These are phyloP conservation scores for Lepidonotus clava DNA, from an alignment of 2,888 invertebrate genomes.

Conservation along the genomic window DNA sequence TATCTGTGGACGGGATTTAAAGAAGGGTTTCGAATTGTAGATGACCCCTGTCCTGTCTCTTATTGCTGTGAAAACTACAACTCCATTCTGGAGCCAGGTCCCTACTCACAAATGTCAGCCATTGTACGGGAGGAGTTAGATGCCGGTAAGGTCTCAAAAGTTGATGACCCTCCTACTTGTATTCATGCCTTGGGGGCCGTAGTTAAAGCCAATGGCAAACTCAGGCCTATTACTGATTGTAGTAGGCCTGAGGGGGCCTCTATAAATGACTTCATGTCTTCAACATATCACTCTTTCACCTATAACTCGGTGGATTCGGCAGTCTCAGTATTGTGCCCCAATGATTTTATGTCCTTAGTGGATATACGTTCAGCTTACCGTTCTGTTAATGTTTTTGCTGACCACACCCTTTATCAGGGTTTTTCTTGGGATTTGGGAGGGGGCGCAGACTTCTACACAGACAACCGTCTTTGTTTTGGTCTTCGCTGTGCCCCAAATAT, in stretches of 20 bases:
- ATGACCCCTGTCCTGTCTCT: too few relatives aligned
- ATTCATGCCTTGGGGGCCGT: constrained; percentile 27
- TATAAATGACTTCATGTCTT: background rate
- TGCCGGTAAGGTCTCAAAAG: too few relatives aligned
- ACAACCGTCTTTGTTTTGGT: background rate
- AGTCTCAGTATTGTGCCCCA: background rate
- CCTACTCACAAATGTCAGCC: too few relatives aligned
- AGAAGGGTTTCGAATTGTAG: too few relatives aligned
- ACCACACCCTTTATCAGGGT: background rate
- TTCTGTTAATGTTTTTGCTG: background rate
- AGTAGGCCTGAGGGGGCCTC: background rate
- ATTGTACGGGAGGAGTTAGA: too few relatives aligned
- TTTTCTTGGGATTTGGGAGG: background rate
- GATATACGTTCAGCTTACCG: background rate
- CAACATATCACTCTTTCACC: background rate
- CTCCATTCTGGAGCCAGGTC: too few relatives aligned
- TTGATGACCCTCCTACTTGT: background rate
- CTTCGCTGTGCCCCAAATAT: background rate
- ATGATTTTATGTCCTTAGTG: background rate
- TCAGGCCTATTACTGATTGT: background rate
- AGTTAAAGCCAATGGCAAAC: background rate
- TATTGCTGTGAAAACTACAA: too few relatives aligned
- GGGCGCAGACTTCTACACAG: background rate
- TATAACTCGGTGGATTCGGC: background rate
- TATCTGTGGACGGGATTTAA: too few relatives aligned